These are phyloP conservation scores for Xestoiulus laeticollis DNA, from an alignment of 2,888 invertebrate genomes.

Conservation along the genomic window DNA sequence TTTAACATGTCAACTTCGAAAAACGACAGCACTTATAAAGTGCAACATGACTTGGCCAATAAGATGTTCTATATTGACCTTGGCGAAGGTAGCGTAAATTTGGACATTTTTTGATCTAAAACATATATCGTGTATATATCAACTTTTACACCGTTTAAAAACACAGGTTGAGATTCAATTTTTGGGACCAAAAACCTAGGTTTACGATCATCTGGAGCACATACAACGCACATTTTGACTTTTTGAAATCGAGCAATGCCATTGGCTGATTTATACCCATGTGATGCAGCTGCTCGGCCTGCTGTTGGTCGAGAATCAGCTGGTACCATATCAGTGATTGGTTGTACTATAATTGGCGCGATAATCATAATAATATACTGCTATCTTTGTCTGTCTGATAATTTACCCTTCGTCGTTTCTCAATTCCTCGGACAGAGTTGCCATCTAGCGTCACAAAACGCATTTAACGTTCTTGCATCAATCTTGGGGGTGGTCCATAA, in stretches of 20 bases:
- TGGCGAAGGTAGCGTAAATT: conserved; percentile 34
- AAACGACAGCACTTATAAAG: neutral
- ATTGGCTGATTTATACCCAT: neutral
- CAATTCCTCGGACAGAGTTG: no score
- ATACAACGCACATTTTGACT: neutral
- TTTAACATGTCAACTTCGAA: neutral
- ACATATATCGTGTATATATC: no score
- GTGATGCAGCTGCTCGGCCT: neutral
- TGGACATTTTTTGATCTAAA: neutral
- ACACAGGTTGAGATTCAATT: neutral
- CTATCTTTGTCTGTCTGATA: no score
- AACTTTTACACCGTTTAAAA: neutral
- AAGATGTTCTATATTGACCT: conserved; percentile 40
- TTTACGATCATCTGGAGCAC: neutral
- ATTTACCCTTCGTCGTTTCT: no score
- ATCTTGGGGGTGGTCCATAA: no score
- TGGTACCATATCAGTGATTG: neutral
- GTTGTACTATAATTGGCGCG: neutral
- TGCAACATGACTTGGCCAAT: conserved; percentile 14
- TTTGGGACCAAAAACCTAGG: neutral
- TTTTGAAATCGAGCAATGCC: neutral
- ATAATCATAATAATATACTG: no score
- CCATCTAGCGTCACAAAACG: no score
- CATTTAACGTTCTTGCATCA: no score
- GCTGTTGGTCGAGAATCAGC: neutral